Base-by-base conservation (phyloP, 1,140 invertebrate genomes). In the Scaptomyza pallida region DNA sequence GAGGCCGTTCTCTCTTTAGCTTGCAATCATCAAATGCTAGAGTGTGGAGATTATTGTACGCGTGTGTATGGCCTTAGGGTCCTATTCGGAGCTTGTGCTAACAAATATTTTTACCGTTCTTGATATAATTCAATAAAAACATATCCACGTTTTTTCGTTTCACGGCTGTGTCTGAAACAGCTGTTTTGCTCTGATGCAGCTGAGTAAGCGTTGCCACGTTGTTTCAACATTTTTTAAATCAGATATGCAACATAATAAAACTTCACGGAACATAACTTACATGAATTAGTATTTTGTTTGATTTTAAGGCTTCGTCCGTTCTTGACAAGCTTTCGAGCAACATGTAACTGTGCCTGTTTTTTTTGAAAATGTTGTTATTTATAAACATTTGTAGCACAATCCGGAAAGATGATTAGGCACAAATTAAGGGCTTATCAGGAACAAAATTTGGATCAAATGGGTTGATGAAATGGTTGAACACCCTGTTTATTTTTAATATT, bases 131-230 rank as follows among this genome's bases (percentile, higher is more conserved):
- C 21, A 12, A 33, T n/a, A n/a, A 15, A 30, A 74, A 16, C 54
- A 74, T 35, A 56, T 67, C 78, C 78, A 80, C 78, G 78, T 80
- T 80, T 78, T 60, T 43, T 55, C n/a, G 13, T 26, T 71, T 60
- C 47, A 60, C n/a, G 13, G 43, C 26, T 59, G 35, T 48, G 12
- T 54, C 15, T 23, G 8, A 30, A 75, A 21, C 78, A 80, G 76
- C 78, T 80, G 78, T 33, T 44, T 60, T 23, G n/a, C 13, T 37
- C 17, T 51, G 35, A 19, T 13, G 64, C 54, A 41, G 57, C 51
- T 16, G 35, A 37, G 12, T 12, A 37, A 41, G 73, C 10, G 50
- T 55, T 86, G 81, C 77, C 81, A 88, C 43, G 33, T 12, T 13
- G 40, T 52, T 48, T 4, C 0, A 13, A 17, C 41, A 41, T 1